These are phyloP conservation scores for Dermolepida albohirtum DNA, from an alignment of 2,888 invertebrate species.

Conservation along the genomic window DNA sequence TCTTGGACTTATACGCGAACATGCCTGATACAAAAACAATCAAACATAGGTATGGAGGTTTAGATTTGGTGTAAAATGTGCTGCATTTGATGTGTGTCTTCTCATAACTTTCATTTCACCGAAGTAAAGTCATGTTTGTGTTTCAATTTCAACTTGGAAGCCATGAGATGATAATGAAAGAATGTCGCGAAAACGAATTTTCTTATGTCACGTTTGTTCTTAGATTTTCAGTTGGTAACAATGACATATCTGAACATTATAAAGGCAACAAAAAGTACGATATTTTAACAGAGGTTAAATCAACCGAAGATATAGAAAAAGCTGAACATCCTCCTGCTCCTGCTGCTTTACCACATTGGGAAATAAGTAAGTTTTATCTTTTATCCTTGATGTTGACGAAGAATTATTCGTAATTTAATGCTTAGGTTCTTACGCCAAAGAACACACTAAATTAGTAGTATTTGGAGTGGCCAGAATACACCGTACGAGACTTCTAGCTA, in stretches of 20 bases:
- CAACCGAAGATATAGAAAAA: conserved; percentile 70
- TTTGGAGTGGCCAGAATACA: conserved; percentile 88
- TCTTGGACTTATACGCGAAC: conserved; percentile 92
- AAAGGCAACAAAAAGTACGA: conserved; percentile 73
- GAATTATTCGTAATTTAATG: background rate
- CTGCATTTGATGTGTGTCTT: no score
- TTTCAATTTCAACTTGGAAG: no score
- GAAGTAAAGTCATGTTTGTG: no score
- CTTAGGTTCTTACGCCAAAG: conserved; percentile 65
- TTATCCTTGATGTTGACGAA: background rate
- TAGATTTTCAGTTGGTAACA: conserved; percentile 75
- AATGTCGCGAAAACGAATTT: no score
- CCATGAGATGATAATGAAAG: no score
- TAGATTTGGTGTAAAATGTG: conserved; percentile 2
- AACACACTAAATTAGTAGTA: conserved; percentile 82
- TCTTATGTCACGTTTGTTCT: conserved; percentile 9
- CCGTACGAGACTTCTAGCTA: conserved; percentile 86
- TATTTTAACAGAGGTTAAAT: conserved; percentile 69
- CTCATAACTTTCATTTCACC: no score
- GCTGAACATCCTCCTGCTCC: conserved; percentile 62
- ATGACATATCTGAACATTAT: conserved; percentile 77
- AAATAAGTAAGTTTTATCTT: conserved; percentile 24
- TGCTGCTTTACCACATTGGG: conserved; percentile 43
- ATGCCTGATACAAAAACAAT: conserved; percentile 96
- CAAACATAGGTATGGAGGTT: conserved; percentile 71